Evolutionary conservation across 2,113 vertebrate species (phyloP), one percentile per base, ranked within the genome.

Genomic region (Nycticryphes semicollaris): DNA sequence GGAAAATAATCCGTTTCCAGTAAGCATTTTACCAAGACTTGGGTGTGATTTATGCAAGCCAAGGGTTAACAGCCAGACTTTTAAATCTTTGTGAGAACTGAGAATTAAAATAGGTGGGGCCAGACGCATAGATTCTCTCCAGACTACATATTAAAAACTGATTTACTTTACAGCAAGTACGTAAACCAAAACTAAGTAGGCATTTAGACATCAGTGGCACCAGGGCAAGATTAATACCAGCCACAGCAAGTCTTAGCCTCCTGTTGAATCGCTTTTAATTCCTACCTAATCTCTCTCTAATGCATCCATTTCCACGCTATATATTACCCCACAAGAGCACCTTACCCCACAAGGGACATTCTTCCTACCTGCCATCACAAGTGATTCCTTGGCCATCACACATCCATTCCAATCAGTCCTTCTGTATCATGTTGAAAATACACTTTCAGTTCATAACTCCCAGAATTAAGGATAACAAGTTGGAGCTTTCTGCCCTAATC

Each of bases 221-320:
- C 1, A 67, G 81, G 31, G 1, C 35, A 70, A 82, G 39, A 87
- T 48, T 51, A 76, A 69, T 15, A 79, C 16, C 31, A 87, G 20
- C 30, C 74, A 37, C 31, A 60, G 37, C 7, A 63, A 74, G 62
- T 23, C 51, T 43, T 75, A 31, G 5, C 92, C 48, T 75, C 37
- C 27, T 22, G 5, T 3, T 79, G 35, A 94, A 76, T 69, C 35
- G 45, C n/a, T 79, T 51, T 31, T 82, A 82, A 89, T 87, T 92
- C 77, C 45, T 23, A 7, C 6, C 69, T 87, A 48, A 89, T 85
- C 48, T 12, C 12, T 67, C 56, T 70, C 68, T 92, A 75, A 87
- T 56, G 57, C 0, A 0, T 12, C 66, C 66, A 19, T 24, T 39
- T 10, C 57, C 28, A 13, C 25, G 9, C 5, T 37, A 69, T 57